These are phyloP conservation scores for Drosophila neonasuta DNA, from an alignment of 2,888 invertebrate species.

Conservation along the genomic window DNA sequence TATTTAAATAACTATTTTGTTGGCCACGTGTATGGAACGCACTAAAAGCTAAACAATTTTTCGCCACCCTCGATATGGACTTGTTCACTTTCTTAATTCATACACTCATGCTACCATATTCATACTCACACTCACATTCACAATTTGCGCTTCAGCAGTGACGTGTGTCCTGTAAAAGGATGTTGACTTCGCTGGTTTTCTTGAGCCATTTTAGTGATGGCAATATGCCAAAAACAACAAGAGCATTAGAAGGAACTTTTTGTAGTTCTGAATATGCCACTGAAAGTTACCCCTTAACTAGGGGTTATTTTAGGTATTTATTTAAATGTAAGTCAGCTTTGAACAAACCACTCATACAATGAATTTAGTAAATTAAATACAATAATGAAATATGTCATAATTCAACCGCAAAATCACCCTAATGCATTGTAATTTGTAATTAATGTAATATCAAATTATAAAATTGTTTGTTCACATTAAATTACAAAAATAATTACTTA, in stretches of 20 bases:
- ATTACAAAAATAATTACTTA: too few species aligned
- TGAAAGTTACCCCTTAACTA: neutral
- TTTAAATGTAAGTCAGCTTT: too few species aligned
- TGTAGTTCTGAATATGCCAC: neutral
- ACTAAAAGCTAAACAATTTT: conserved; percentile 69
- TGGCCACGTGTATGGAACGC: conserved; percentile 58
- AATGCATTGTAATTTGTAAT: too few species aligned
- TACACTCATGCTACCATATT: conserved; percentile 1
- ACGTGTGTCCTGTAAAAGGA: conserved; percentile 44
- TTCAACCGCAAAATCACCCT: too few species aligned
- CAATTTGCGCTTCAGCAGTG: conserved; percentile 14
- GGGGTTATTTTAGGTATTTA: too few species aligned
- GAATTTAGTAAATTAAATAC: too few species aligned
- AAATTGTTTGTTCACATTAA: too few species aligned
- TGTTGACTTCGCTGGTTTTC: conserved; percentile 48
- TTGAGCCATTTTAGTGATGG: conserved; percentile 45
- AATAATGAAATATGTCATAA: too few species aligned
- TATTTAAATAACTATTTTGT: conserved; percentile 45
- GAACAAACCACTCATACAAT: too few species aligned
- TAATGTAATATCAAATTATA: too few species aligned
- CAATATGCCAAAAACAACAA: conserved; percentile 46
- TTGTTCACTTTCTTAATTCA: neutral
- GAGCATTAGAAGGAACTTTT: conserved; percentile 2
- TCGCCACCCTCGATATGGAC: conserved; percentile 20
- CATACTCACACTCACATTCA: conserved; percentile 14